Conservation (phyloP, 1,140 invertebrate species). For the Odontomachus brunneus region DNA sequence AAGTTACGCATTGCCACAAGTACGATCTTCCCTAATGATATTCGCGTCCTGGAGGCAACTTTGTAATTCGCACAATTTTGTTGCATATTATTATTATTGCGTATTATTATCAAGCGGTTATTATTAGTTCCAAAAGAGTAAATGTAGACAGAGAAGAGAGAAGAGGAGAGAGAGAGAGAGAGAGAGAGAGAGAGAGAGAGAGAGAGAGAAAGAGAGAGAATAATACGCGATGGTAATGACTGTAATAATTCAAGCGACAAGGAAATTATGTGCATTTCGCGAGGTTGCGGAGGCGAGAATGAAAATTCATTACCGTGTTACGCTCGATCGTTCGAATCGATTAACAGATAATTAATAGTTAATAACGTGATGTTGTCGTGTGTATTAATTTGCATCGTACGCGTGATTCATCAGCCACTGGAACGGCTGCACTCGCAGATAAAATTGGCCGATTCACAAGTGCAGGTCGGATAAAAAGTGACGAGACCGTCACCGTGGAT, state of each 20-base stretch:
- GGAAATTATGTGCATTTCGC: too few relatives aligned
- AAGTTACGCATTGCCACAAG: slow-evolving; percentile 19
- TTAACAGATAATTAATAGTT: slow-evolving; percentile 28
- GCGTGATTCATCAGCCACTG: not conserved
- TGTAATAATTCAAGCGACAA: too few relatives aligned
- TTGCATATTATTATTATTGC: too few relatives aligned
- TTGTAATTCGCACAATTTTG: too few relatives aligned
- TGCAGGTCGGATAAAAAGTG: not conserved
- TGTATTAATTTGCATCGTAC: slow-evolving; percentile 9
- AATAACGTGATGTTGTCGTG: not conserved
- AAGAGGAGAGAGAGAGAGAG: too few relatives aligned
- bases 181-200: too few relatives aligned
- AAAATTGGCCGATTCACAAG: not conserved
- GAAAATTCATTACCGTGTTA: not conserved
- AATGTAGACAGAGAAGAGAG: too few relatives aligned
- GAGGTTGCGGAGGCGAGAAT: not conserved
- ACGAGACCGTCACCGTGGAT: not conserved
- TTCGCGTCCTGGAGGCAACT: not conserved
- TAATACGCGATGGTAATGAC: too few relatives aligned
- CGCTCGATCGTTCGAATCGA: not conserved
- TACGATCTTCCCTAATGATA: slow-evolving; percentile 9
- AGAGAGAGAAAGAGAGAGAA: too few relatives aligned
- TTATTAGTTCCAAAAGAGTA: too few relatives aligned
- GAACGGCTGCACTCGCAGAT: not conserved
- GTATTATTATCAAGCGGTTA: too few relatives aligned